Evolutionary conservation across 2,888 invertebrate genomes (phyloP), one percentile per base, ranked within the genome.

Genomic region (Phyllotreta cruciferae): DNA sequence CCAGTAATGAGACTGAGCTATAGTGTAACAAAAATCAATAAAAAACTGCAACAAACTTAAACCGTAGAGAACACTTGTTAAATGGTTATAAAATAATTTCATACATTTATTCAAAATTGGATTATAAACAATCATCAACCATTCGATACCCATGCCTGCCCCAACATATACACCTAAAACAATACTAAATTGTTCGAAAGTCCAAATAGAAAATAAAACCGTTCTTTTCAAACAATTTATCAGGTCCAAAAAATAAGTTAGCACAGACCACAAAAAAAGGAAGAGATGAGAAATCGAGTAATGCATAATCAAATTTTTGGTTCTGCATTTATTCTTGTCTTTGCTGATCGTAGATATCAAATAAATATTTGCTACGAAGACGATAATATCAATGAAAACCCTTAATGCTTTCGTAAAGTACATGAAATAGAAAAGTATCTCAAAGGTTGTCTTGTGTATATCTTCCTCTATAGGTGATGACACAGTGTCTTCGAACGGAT

Each of bases 251-350:
- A 68, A 62, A n/a, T 8, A 39, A 5, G 70, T 42, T n/a, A 68
- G 9, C 8, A 64, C 63, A 34, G 62, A 65, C 6, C 57, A 45
- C 8, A 41, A 13, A 4, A 70, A 37, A 54, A 64, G 64, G 0
- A 67, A 1, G 6, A 70, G 56, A 54, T 69, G 67, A 35, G 63
- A 68, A 14, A 69, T 62, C 7, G 60, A 63, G 44, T 63, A 70
- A 56, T 72, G 64, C 14, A 68, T 24, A n/a, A 70, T 64, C 38
- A 62, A 68, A n/a, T 35, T 45, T 39, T 70, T 70, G 13, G 60
- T 57, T 50, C 67, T 60, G 6, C 61, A 62, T 64, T 63, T 62
- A 24, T 63, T 62, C 34, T 63, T 62, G 6, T 56, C 58, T 60
- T 58, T 67, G 13, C 54, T 52, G 6, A 69, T 69, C 0, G 62